These are phyloP conservation scores for Hippolais icterina DNA, from an alignment of 2,113 vertebrate species.

Conservation along the genomic window DNA sequence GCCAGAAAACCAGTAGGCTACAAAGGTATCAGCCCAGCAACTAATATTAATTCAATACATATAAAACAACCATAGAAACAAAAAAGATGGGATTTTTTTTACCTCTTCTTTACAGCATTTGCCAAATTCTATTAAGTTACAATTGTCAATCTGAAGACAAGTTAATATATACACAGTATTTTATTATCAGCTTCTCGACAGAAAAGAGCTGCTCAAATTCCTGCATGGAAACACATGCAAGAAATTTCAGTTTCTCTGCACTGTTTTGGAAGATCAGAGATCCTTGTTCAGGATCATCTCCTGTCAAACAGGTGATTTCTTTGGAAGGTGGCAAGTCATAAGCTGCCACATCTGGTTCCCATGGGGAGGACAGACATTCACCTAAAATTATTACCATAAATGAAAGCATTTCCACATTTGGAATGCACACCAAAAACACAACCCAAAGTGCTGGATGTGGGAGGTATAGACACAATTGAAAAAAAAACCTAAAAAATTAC, in stretches of 20 bases:
- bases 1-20: not conserved
- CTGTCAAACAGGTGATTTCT: not conserved
- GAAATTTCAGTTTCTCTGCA: not conserved
- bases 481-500: not conserved
- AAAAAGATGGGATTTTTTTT: not conserved
- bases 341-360: not conserved
- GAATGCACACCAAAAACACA: not conserved
- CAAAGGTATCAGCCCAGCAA: not conserved
- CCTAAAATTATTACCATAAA: not conserved
- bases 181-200: not conserved
- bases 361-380: not conserved
- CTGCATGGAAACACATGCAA: not conserved
- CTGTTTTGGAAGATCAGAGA: not conserved
- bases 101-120: not conserved
- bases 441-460: not conserved
- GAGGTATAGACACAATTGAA: not conserved
- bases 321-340: not conserved
- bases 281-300: not conserved
- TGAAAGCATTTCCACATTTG: not conserved
- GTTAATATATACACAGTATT: not conserved
- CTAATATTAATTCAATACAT: not conserved
- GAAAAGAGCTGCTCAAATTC: not conserved
- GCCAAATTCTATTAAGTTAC: not conserved
- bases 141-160: not conserved
- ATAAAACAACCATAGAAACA: not conserved